These are phyloP conservation scores for Galerucella calmariensis DNA, from an alignment of 2,888 invertebrate species.

Conservation along the genomic window DNA sequence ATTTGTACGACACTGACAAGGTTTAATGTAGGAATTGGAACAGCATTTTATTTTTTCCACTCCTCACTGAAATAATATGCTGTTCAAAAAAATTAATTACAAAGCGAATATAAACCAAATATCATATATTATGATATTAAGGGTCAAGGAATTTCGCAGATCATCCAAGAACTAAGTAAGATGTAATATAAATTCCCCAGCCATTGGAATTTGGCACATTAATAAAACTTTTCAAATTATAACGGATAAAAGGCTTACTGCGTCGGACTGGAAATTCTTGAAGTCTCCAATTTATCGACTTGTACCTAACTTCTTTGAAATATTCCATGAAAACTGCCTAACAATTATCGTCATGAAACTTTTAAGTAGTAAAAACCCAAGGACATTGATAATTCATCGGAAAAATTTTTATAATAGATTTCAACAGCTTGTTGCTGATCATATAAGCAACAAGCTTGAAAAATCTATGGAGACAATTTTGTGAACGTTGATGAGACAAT, in stretches of 20 bases:
- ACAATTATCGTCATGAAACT: not conserved
- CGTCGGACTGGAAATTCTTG: conserved; percentile 25
- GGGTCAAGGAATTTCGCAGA: conserved; percentile 41
- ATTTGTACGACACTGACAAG: too few relatives aligned
- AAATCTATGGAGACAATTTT: too few relatives aligned
- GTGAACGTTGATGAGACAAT: too few relatives aligned
- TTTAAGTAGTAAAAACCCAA: too few relatives aligned
- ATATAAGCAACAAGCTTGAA: too few relatives aligned
- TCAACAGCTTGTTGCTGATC: too few relatives aligned
- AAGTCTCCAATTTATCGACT: not conserved
- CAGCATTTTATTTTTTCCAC: too few relatives aligned
- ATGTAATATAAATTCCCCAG: conserved; percentile 61
- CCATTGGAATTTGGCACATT: conserved; percentile 53
- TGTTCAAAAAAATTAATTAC: conserved; percentile 38
- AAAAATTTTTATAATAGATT: too few relatives aligned
- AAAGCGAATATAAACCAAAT: conserved; percentile 23
- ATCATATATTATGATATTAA: conserved; percentile 25
- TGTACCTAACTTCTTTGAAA: too few relatives aligned
- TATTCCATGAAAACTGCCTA: not conserved
- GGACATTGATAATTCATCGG: too few relatives aligned
- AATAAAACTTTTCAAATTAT: conserved; percentile 36
- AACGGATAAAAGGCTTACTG: conserved; percentile 11
- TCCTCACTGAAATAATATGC: too few relatives aligned
- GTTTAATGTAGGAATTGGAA: too few relatives aligned
- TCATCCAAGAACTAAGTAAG: conserved; percentile 54